These are phyloP conservation scores for Luehdorfia chinensis DNA, from an alignment of 1,140 invertebrate genomes.

Conservation along the genomic window DNA sequence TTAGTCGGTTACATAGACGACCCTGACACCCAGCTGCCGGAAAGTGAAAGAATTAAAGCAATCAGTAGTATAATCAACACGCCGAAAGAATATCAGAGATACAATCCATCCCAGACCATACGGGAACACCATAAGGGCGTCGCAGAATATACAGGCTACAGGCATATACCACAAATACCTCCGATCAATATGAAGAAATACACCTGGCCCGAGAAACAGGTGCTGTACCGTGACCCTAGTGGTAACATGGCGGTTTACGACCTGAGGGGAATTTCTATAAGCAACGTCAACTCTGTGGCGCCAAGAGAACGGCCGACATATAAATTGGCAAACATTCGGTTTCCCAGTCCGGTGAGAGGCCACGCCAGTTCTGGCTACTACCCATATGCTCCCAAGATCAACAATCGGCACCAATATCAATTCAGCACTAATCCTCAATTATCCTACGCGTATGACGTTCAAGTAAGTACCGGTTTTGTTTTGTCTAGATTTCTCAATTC, in stretches of 20 bases:
- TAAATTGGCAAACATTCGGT: not conserved
- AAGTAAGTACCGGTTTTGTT: conserved; percentile 45
- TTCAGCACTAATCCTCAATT: conserved; percentile 44
- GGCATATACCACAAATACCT: conserved; percentile 13
- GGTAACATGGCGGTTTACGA: not conserved
- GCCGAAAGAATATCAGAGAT: conserved; percentile 12
- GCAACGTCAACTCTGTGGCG: not conserved
- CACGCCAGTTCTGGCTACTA: not conserved
- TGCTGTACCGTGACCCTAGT: conserved; percentile 12
- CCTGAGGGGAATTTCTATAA: conserved; percentile 1
- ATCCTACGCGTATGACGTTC: conserved; percentile 50
- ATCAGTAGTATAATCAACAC: conserved; percentile 21
- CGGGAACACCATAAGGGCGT: conserved; percentile 31
- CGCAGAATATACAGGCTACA: conserved; percentile 34
- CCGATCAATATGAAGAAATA: conserved; percentile 6
- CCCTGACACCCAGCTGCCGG: conserved; percentile 56
- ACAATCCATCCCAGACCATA: conserved; percentile 13
- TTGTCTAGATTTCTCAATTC: no score
- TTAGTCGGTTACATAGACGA: conserved; percentile 53
- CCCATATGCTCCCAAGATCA: not conserved
- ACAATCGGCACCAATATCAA: conserved; percentile 19
- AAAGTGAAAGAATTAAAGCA: conserved; percentile 39
- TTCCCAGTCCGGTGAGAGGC: not conserved
- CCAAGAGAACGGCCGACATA: not conserved
- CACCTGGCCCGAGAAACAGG: conserved; percentile 5